These are phyloP conservation scores for Todus mexicanus DNA, from an alignment of 2,797 vertebrate genomes.

Conservation along the genomic window DNA sequence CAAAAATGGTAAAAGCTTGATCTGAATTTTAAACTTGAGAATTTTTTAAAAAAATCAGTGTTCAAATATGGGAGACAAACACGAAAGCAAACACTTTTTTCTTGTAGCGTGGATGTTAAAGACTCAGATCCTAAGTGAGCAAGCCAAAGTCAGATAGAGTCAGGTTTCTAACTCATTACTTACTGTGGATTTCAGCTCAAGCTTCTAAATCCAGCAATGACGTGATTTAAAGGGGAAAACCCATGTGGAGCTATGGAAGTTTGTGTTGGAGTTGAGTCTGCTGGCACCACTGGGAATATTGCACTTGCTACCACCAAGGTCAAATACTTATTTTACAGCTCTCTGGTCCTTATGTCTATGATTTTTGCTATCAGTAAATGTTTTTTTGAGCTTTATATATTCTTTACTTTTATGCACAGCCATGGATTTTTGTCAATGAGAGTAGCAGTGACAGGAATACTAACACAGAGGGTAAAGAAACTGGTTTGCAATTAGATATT, in stretches of 20 bases:
- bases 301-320: background rate
- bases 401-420: background rate
- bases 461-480: background rate
- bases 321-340: background rate
- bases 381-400: background rate
- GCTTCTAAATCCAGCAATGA: background rate
- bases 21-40: slow-evolving; percentile 34
- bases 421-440: background rate
- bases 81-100: background rate
- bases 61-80: background rate
- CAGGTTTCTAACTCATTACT: background rate
- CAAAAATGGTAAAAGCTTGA: slow-evolving; percentile 23
- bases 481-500: background rate
- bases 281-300: background rate
- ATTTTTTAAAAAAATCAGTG: background rate
- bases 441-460: background rate
- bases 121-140: background rate
- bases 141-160: background rate
- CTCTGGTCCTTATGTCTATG: background rate
- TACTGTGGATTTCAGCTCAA: background rate
- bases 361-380: background rate
- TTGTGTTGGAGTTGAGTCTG: background rate
- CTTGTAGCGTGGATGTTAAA: background rate
- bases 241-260: background rate
- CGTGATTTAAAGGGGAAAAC: background rate